Conservation (phyloP, 35 echinoderm and acorn worm species). For the Apostichopus parvimensis region DNA sequence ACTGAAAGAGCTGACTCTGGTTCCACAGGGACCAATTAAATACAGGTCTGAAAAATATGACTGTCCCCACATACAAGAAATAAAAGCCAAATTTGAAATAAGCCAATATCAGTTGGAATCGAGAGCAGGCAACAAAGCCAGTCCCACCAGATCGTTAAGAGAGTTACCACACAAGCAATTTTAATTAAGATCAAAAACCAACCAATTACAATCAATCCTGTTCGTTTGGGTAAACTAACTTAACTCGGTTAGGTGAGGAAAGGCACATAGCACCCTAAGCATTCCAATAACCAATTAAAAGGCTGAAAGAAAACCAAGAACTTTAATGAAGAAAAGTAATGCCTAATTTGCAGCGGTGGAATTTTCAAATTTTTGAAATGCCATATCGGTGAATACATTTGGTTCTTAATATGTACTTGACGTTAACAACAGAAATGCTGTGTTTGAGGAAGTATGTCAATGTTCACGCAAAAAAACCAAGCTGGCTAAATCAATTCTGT, state of each 20-base stretch:
- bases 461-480: too few species aligned
- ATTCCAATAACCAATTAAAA: not conserved
- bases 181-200: not conserved
- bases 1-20: not conserved
- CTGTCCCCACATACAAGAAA: not conserved
- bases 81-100: constrained; percentile 6
- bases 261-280: not conserved
- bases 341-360: not conserved
- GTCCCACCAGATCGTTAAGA: not conserved
- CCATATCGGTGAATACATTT: constrained; percentile 1
- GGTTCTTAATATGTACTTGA: not conserved
- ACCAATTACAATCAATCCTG: not conserved
- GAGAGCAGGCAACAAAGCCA: not conserved
- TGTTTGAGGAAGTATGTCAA: too few species aligned
- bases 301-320: not conserved
- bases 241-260: not conserved
- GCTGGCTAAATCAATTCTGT: too few species aligned
- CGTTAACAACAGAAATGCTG: too few species aligned
- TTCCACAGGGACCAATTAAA: constrained; percentile 2
- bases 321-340: not conserved
- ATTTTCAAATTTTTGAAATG: constrained; percentile 20
- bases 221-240: not conserved
- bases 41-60: not conserved
- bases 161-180: constrained; percentile 1
- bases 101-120: not conserved